Percentiles rank a stretch among this genome's conserved stretches.
Evolutionary conservation across 2,797 vertebrate species (phyloP).

Genomic region (Mormyrops attenuatus): DNA sequence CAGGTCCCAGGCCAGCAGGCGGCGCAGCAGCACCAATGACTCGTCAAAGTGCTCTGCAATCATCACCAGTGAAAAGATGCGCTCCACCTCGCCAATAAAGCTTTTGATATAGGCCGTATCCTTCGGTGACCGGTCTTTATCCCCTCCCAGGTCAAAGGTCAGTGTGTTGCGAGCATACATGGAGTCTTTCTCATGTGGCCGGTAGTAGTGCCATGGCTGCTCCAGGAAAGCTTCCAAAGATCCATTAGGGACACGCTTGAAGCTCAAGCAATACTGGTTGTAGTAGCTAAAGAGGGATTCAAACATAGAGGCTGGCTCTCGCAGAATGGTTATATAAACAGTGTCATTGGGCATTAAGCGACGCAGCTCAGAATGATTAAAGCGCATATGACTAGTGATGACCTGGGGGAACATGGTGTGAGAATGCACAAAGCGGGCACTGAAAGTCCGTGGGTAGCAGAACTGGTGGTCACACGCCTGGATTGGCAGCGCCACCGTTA

Average conservation of each 20-base stretch:
- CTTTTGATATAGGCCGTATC: conserved; percentile 54
- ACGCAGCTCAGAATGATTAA: conserved; percentile 60
- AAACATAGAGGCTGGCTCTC: conserved; percentile 79
- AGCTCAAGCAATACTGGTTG: conserved; percentile 71
- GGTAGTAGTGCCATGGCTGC: conserved; percentile 68
- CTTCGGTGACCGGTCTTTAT: conserved; percentile 33
- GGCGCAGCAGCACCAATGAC: conserved; percentile 26
- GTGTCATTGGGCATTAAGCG: conserved; percentile 73
- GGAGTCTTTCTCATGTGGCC: conserved; percentile 24
- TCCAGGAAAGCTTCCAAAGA: conserved; percentile 72
- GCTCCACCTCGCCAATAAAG: conserved; percentile 67
- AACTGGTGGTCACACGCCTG: conserved; percentile 75
- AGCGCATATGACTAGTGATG: conserved; percentile 76
- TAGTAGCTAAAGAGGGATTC: conserved; percentile 82
- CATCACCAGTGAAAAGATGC: conserved; percentile 55
- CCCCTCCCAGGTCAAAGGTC: background rate
- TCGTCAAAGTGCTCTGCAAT: background rate
- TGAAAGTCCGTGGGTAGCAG: conserved; percentile 76
- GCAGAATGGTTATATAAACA: conserved; percentile 72
- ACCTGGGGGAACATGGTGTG: conserved; percentile 68
- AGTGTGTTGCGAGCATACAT: background rate
- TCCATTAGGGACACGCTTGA: conserved; percentile 71
- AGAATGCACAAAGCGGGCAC: conserved; percentile 67
- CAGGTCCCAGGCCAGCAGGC: conserved; percentile 73
- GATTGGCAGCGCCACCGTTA: conserved; percentile 74